phyloP scores from a whole-genome alignment of 2,113 vertebrate species.

The Oryzias melastigma region DNA sequence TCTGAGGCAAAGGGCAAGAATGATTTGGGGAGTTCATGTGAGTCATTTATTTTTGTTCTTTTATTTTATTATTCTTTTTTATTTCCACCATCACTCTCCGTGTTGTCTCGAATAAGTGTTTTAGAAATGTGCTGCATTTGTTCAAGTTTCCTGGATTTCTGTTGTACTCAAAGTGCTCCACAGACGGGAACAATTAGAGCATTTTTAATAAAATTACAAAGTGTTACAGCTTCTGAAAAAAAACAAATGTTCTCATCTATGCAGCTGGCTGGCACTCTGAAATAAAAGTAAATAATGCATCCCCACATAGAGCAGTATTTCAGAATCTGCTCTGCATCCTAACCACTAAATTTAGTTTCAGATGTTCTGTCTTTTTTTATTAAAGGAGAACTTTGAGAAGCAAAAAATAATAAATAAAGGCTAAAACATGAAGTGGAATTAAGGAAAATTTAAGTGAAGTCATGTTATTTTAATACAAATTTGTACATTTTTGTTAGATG shows the following conservation, averaged over 20 bases:
- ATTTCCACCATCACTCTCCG: constrained; percentile 1
- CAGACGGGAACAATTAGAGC: no score
- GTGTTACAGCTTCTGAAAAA: not conserved
- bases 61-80: constrained; percentile 29
- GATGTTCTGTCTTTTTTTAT: not conserved
- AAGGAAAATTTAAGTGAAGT: no score
- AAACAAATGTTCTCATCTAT: not conserved
- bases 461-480: no score
- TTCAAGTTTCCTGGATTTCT: no score
- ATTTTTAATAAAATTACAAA: no score
- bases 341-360: not conserved
- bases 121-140: no score
- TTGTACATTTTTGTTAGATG: no score
- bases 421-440: no score
- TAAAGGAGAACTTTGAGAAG: not conserved
- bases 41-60: constrained; percentile 80
- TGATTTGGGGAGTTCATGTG: constrained; percentile 98
- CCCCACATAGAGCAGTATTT: not conserved
- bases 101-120: no score
- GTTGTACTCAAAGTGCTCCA: no score
- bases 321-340: not conserved
- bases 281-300: not conserved
- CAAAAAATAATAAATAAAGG: not conserved
- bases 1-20: constrained; percentile 92
- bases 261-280: not conserved